A percentile compares a stretch with the other conserved stretches of the same genome.
These are phyloP conservation scores for Criorhina ranunculi DNA, from an alignment of 2,888 invertebrate genomes.

Conservation along the genomic window DNA sequence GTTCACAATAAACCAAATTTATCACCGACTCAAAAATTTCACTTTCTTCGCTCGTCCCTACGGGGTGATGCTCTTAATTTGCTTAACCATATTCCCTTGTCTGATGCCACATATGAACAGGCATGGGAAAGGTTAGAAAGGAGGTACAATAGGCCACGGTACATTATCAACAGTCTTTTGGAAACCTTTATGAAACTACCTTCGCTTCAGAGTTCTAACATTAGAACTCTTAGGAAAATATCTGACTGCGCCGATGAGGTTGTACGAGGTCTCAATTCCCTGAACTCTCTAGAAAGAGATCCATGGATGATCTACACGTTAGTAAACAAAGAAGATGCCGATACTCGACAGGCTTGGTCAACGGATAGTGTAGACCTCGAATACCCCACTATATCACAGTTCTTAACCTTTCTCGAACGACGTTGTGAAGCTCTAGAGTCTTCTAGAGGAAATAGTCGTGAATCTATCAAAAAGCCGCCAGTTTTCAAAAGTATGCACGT, in stretches of 20 bases:
- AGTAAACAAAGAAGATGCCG: neutral
- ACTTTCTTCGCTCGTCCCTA: too few relatives aligned
- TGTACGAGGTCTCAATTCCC: neutral
- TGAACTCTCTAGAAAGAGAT: neutral
- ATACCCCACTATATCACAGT: neutral
- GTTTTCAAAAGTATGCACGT: neutral
- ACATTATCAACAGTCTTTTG: too few relatives aligned
- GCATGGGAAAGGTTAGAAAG: too few relatives aligned
- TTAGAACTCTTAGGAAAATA: too few relatives aligned
- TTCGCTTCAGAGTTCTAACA: too few relatives aligned
- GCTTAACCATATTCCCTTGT: too few relatives aligned
- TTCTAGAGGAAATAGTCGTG: neutral
- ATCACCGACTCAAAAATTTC: too few relatives aligned
- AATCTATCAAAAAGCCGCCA: neutral
- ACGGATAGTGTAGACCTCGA: neutral
- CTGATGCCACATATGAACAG: too few relatives aligned
- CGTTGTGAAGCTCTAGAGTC: neutral
- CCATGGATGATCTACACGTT: conserved; percentile 1
- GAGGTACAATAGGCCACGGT: too few relatives aligned
- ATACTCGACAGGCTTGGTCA: conserved; percentile 2
- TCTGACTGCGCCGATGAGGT: neutral
- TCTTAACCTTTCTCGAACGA: neutral
- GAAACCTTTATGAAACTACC: too few relatives aligned
- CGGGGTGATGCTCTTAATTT: too few relatives aligned
- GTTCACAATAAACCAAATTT: too few relatives aligned